Evolutionary conservation across 2,113 vertebrate species (phyloP).

Genomic region (Sciurus niger): DNA sequence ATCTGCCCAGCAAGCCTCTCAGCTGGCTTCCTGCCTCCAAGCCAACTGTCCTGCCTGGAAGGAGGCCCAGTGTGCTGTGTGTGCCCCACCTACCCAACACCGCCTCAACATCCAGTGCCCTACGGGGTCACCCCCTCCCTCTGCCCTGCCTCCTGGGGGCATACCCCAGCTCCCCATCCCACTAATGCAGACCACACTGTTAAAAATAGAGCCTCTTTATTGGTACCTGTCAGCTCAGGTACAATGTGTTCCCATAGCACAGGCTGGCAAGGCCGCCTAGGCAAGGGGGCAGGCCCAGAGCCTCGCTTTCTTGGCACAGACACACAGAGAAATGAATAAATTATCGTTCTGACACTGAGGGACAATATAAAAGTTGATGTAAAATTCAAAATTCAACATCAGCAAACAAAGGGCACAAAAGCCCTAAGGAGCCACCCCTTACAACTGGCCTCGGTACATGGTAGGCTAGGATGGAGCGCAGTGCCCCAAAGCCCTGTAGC

Average conservation of each 20-base stretch:
- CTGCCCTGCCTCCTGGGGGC: background rate
- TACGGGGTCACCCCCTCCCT: background rate
- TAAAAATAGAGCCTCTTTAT: constrained; percentile 83
- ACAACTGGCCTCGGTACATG: background rate
- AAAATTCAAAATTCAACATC: constrained; percentile 54
- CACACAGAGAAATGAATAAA: constrained; percentile 79
- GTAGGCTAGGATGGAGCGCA: background rate
- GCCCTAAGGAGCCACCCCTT: background rate
- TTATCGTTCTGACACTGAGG: constrained; percentile 72
- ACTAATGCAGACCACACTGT: constrained; percentile 46
- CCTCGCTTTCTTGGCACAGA: constrained; percentile 78
- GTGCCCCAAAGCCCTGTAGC: background rate
- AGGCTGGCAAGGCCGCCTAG: constrained; percentile 59
- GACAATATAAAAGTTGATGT: constrained; percentile 69
- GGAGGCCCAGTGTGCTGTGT: background rate
- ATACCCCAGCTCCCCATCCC: background rate
- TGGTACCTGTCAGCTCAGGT: constrained; percentile 78
- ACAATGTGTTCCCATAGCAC: constrained; percentile 74
- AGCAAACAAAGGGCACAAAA: constrained; percentile 42
- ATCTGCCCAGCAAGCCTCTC: background rate
- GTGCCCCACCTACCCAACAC: background rate
- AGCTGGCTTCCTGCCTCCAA: background rate
- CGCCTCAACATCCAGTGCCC: background rate
- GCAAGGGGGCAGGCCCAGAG: constrained; percentile 62
- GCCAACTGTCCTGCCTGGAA: background rate